Base-by-base conservation (phyloP, 35 echinoderm and acorn worm genomes). In the Amphiura filiformis region DNA sequence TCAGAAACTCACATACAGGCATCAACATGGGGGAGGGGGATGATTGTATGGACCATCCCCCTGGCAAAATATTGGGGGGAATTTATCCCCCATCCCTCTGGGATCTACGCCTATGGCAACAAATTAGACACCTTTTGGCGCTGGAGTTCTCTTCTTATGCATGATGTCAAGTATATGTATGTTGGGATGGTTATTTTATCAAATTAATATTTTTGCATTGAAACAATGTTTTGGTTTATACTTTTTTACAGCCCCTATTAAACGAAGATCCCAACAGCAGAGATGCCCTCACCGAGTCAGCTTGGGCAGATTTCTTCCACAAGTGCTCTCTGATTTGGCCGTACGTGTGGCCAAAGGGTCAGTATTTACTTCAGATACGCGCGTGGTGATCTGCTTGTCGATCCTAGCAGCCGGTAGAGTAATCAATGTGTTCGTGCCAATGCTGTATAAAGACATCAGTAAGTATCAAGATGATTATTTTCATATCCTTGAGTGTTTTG, bases 321-420 rank as follows among this genome's bases (percentile, higher is more conserved):
- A 98, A 98, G 39, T 75, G 85, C 11, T 88, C 88, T 31, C 85
- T 92, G 34, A 86, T 98, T 1, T 98, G 93, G 90, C 96, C 96
- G 13, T 94, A 94, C 40, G 84, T 98, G n/a, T 98, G 96, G 96
- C 96, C 96, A 5, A 86, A 87, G 40, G 96, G 96, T 31, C 81
- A 92, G 34, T 89, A 75, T 77, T 18, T 90, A 23, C 78, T 98
- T 70, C 96, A 98, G 79, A 36, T 92, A 0, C 79, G 89, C n/a
- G n/a, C 44, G 90, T 98, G 17, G 36, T 98, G n/a, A 56, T 98
- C n/a, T 94, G 96, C 80, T 31, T 98, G 13, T 0, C 94, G 1
- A 88, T 98, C 28, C 76, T 98, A 22, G 65, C 91, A 0, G 79
- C 87, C 40, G 92, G 89, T 0, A 78, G 96, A 37, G 92, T 94